These are phyloP conservation scores for Etheostoma nigrum DNA, from an alignment of 2,797 vertebrate genomes.

Conservation along the genomic window DNA sequence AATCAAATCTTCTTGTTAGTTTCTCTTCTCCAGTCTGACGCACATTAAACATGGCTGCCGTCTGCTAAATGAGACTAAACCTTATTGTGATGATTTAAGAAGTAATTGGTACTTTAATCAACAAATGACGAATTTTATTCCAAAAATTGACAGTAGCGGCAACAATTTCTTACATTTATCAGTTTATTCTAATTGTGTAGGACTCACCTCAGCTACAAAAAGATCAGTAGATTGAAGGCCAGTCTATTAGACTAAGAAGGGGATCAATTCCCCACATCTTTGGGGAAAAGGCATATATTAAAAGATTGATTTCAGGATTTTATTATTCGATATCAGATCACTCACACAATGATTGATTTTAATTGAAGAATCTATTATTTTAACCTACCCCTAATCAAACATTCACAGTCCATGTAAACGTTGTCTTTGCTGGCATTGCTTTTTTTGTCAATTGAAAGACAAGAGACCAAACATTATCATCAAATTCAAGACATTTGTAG, in stretches of 20 bases:
- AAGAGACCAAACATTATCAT: neutral
- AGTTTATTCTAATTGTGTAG: neutral
- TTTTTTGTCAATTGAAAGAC: neutral
- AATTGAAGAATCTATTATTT: too few relatives aligned
- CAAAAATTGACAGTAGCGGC: neutral
- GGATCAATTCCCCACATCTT: too few relatives aligned
- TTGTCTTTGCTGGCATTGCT: neutral
- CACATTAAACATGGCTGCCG: neutral
- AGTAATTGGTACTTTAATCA: constrained; percentile 6
- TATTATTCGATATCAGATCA: too few relatives aligned
- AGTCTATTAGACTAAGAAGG: neutral
- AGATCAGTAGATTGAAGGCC: neutral
- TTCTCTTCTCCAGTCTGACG: neutral
- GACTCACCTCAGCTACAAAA: neutral
- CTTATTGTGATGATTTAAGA: neutral
- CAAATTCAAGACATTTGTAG: neutral
- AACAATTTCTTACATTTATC: too few relatives aligned
- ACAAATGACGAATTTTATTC: neutral
- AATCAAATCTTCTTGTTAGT: neutral
- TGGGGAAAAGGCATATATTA: too few relatives aligned
- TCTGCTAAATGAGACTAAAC: neutral
- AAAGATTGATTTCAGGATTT: too few relatives aligned
- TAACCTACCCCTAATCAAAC: too few relatives aligned
- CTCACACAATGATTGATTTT: too few relatives aligned
- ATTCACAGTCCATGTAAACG: neutral